A percentile compares a stretch with the other conserved stretches of the same genome.
phyloP scores from a whole-genome alignment of 2,113 vertebrate species.

The Gymnarchus niloticus region DNA sequence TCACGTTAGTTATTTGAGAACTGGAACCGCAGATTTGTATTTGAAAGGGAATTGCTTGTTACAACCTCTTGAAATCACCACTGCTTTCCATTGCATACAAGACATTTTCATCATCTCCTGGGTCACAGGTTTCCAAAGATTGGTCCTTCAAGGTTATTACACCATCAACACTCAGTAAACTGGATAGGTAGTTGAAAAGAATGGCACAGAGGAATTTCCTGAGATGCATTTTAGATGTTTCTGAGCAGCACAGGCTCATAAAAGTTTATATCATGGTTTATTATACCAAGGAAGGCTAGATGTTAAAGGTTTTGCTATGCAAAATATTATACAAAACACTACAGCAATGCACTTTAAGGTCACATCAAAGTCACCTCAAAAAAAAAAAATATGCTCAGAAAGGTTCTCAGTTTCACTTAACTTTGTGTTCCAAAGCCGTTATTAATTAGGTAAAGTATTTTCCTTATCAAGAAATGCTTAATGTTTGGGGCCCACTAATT shows the following conservation, averaged over 20 bases:
- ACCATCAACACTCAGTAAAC: background rate
- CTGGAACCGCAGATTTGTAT: background rate
- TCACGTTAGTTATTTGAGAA: slow-evolving; percentile 2
- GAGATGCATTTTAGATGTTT: slow-evolving; percentile 8
- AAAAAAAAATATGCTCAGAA: background rate
- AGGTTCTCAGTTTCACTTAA: background rate
- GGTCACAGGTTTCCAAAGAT: background rate
- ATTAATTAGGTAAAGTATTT: background rate
- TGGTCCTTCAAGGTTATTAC: slow-evolving; percentile 4
- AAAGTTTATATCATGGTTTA: slow-evolving; percentile 12
- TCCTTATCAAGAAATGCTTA: background rate
- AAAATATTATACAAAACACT: background rate
- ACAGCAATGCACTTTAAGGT: background rate
- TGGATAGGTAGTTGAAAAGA: background rate
- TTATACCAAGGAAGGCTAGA: slow-evolving; percentile 5
- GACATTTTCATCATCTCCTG: background rate
- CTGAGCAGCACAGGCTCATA: slow-evolving; percentile 14
- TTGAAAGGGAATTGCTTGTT: background rate
- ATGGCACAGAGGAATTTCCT: slow-evolving; percentile 16
- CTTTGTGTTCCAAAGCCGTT: background rate
- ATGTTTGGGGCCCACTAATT: background rate
- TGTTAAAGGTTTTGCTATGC: background rate
- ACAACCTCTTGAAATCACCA: background rate
- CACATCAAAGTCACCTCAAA: background rate
- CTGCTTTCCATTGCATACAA: background rate